Evolutionary conservation across 1,140 invertebrate species (phyloP), one percentile per base, ranked within the genome.

Genomic region (Sarcophaga peregrina): DNA sequence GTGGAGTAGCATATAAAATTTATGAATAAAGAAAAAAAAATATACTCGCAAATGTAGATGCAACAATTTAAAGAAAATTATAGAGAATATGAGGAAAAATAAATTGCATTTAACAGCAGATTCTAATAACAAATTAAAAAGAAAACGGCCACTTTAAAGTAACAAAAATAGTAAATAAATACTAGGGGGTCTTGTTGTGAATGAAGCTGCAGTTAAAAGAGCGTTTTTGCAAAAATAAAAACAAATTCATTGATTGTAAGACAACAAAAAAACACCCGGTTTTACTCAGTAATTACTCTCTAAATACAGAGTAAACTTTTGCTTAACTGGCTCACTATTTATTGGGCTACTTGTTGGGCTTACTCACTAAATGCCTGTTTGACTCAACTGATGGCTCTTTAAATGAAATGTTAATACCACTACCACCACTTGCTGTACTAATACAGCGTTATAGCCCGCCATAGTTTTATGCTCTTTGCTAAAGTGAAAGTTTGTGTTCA

Each of bases 401-500:
- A 15, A 62, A 62, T 62, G 54, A 62, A 37, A 37, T 37, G 25
- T 37, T 37, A 37, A 62, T 62, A 15, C 54, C 54, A 62, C 54
- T 0, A 58, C 10, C 13, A 58, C 13, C n/a, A 58, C 54, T 37
- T 58, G 54, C 54, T 58, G 25, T 37, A 37, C 25, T 37, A 37
- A 37, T 37, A 37, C 25, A 37, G 25, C 25, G 25, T 37, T 37
- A 37, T 37, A 37, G 25, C 25, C 25, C 25, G 54, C 62, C 62
- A 68, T 68, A 20, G 62, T 78, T n/a, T 50, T 78, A 47, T 50
- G 75, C 75, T 78, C 75, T 47, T 52, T 78, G 75, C 75, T 78
- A 78, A 78, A 78, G 75, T 78, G 75, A 78, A 78, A 78, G 75
- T 78, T 78, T 50, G n/a, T 78, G 47, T 78, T 78, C 50, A 78